These are phyloP conservation scores for Oceanodroma leucorhoa DNA, from an alignment of 2,797 vertebrate species.

Conservation along the genomic window DNA sequence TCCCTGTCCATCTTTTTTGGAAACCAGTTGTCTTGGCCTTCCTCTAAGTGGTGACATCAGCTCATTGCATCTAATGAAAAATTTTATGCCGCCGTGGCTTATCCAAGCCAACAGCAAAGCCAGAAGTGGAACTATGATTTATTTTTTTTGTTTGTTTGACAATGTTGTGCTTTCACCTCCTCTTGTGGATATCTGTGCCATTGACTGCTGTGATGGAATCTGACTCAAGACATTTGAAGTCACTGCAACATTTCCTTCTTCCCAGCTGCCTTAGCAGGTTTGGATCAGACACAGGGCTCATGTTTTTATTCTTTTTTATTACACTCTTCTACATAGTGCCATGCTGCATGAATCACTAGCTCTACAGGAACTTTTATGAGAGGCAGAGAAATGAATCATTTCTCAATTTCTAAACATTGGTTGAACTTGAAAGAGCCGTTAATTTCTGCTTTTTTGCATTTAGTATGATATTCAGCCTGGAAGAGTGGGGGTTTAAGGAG, in stretches of 20 bases:
- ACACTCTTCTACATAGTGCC: not conserved
- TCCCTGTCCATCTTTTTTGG: not conserved
- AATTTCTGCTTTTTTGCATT: conserved; percentile 2
- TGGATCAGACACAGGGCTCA: not conserved
- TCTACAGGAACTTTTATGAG: not conserved
- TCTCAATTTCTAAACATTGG: not conserved
- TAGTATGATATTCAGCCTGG: not conserved
- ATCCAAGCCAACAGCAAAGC: not conserved
- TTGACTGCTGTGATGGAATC: not conserved
- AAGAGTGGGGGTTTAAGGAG: not conserved
- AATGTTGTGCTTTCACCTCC: not conserved
- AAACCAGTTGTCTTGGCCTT: not conserved
- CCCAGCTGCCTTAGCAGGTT: not conserved
- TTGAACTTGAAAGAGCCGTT: not conserved
- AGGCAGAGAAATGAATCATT: not conserved
- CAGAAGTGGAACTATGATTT: not conserved
- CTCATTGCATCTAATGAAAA: not conserved
- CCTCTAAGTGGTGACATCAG: not conserved
- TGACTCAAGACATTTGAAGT: not conserved
- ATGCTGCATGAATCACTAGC: not conserved
- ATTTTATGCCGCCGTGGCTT: not conserved
- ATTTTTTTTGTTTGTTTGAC: not conserved
- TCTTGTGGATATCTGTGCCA: not conserved
- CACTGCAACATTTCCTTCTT: not conserved
- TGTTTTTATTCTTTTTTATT: not conserved